Percentiles rank a stretch among this genome's conserved stretches.
Conservation (phyloP, 2,888 invertebrate species). For the Thymelicus acteon region DNA sequence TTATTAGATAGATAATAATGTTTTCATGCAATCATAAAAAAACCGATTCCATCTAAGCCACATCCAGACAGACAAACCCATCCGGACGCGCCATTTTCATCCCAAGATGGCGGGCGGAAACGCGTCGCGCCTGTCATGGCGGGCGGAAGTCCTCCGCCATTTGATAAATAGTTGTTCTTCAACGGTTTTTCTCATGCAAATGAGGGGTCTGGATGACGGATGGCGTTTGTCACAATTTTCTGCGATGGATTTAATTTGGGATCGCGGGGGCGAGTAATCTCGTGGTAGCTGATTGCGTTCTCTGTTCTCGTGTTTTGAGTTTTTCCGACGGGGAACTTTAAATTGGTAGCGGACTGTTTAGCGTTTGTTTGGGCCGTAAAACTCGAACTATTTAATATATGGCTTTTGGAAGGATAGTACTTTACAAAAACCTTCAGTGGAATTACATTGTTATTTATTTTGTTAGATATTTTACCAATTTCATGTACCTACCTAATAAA, state of each 20-base stretch:
- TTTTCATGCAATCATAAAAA: not conserved
- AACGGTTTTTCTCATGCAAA: conserved; percentile 84
- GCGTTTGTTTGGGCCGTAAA: not conserved
- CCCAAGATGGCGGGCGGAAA: conserved; percentile 79
- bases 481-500: too few relatives aligned
- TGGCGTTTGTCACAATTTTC: conserved; percentile 82
- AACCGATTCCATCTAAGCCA: not conserved
- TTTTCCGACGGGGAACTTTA: conserved; percentile 43
- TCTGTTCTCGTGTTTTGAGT: conserved; percentile 43
- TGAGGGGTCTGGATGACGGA: conserved; percentile 82
- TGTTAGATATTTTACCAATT: too few relatives aligned
- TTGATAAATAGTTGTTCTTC: conserved; percentile 85
- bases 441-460: too few relatives aligned
- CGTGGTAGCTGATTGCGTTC: conserved; percentile 60
- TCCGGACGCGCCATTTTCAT: conserved; percentile 56
- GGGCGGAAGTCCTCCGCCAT: conserved; percentile 80
- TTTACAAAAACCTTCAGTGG: too few relatives aligned
- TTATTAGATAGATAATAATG: too few relatives aligned
- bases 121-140: conserved; percentile 81
- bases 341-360: conserved; percentile 31
- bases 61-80: conserved; percentile 36
- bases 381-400: not conserved
- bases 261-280: conserved; percentile 72
- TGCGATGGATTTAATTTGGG: conserved; percentile 82
- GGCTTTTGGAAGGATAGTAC: not conserved